Evolutionary conservation across 2,797 vertebrate genomes (phyloP).

Genomic region (Neomorphus geoffroyi): DNA sequence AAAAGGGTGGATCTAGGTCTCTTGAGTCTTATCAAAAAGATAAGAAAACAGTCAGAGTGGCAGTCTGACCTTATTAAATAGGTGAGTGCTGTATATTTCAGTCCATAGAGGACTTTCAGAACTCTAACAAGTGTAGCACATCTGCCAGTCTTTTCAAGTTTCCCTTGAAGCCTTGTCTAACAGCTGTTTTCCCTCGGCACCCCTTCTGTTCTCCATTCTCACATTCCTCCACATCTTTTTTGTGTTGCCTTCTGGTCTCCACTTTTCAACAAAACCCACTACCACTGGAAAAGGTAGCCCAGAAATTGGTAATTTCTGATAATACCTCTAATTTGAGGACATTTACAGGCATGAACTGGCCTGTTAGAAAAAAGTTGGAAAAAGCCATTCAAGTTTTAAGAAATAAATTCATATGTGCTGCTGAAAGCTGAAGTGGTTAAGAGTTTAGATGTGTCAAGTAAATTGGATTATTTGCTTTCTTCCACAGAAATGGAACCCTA

Average conservation of each 20-base stretch:
- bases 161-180: background rate
- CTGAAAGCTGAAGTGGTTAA: background rate
- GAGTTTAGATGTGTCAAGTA: background rate
- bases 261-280: background rate
- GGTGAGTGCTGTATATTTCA: background rate
- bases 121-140: slow-evolving; percentile 2
- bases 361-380: background rate
- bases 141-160: slow-evolving; percentile 41
- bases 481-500: background rate
- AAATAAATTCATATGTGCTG: background rate
- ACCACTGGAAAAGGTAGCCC: background rate
- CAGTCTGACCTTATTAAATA: background rate
- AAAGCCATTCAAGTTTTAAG: background rate
- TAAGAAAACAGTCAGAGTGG: background rate
- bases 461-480: background rate
- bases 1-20: background rate
- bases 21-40: background rate
- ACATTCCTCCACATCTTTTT: background rate
- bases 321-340: background rate
- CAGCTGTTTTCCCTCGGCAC: slow-evolving; percentile 23
- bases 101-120: background rate
- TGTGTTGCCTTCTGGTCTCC: background rate
- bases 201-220: background rate
- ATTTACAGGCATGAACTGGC: background rate
- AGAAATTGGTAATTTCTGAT: background rate